Evolutionary conservation across 2,113 vertebrate species (phyloP), one percentile per base, ranked within the genome.

Genomic region (Stegastes partitus): DNA sequence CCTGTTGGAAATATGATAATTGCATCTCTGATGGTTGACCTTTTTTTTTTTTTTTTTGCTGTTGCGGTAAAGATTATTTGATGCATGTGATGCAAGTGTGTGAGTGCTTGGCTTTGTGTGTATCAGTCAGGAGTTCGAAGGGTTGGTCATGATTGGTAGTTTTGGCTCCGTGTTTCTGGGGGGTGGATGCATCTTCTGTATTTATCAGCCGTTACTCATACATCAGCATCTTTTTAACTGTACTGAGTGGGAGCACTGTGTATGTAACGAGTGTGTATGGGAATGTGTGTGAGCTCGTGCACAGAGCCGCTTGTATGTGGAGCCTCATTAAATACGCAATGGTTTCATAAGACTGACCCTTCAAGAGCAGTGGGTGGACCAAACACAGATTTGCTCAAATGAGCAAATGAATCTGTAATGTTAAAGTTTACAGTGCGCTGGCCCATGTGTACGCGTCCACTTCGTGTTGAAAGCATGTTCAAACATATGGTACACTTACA

Each of bases 1-100:
- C 87, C 85, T 85, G 87, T 86, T 91, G 82, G 74, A 87, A 90
- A 90, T 81, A 91, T 85, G 85, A 90, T 94, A 82, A 93, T 90
- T 90, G 77, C 69, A 82, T 89, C 85, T 83, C 74, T 81, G 79
- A 87, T 82, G 81, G 59, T 56, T 86, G 82, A 88, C 80, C 78
- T 86, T 88, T 87, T 85, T 83, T 80, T 85, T 77, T 66, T 42
- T 47, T 83, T 89, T 81, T 65, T 53, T 55, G 26, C 57, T 51
- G 66, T 63, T 81, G 83, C 81, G 78, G 75, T 80, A 81, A 77
- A 81, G 78, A 85, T 89, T 56, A 79, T 78, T 81, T 68, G 79
- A 90, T 64, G 77, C 74, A 76, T 82, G 68, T 64, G 25, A 65
- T 57, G 77, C 55, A 75, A 31, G 53, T 21, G 28, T 34, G 47